A percentile compares a stretch with the other conserved stretches of the same genome.
Evolutionary conservation across 37 sponge, comb jelly and placozoan genomes (phyloP).

Genomic region (Beroe forskalii): DNA sequence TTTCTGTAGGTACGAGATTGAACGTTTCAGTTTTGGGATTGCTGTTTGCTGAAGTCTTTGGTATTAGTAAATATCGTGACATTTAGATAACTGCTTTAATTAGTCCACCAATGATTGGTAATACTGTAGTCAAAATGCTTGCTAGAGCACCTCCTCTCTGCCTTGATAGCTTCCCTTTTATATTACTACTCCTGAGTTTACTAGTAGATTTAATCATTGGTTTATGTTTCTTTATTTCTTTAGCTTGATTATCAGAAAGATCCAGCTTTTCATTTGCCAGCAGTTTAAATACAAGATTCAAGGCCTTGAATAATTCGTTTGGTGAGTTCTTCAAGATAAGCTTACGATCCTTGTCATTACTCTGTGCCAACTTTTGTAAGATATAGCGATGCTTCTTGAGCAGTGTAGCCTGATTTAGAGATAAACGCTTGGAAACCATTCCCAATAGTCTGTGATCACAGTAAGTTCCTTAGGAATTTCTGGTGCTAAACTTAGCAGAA

Average conservation of each 20-base stretch:
- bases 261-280: not conserved
- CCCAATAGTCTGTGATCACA: slow-evolving; percentile 46
- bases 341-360: not conserved
- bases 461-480: not conserved
- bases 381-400: slow-evolving; percentile 31
- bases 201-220: not conserved
- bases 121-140: not conserved
- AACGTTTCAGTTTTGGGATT: too few species aligned
- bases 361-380: not conserved
- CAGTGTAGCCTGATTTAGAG: not conserved
- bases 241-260: not conserved
- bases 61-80: not conserved
- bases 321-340: not conserved
- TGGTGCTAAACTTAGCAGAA: slow-evolving; percentile 12
- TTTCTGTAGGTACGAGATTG: not conserved
- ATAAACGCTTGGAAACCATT: slow-evolving; percentile 27
- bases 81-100: not conserved
- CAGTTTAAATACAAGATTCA: not conserved
- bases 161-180: not conserved
- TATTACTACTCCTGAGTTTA: not conserved
- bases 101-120: not conserved
- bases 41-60: not conserved
- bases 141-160: not conserved
- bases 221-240: not conserved
- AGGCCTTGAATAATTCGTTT: not conserved